These are phyloP conservation scores for Leptobrachium ailaonicum DNA, from an alignment of 2,113 vertebrate genomes.

Conservation along the genomic window DNA sequence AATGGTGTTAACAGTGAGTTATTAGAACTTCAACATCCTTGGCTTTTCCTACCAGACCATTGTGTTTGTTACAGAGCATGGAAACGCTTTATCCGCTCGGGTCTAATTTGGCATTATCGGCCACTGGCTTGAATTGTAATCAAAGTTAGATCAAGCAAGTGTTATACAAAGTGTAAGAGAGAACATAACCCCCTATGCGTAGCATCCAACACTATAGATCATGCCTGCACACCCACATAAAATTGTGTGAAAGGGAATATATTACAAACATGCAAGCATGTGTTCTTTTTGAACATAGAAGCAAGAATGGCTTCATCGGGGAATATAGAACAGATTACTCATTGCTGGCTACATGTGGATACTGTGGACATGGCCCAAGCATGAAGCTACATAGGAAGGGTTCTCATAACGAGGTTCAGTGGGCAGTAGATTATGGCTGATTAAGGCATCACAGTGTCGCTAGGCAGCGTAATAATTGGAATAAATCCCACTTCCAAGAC, in stretches of 20 bases:
- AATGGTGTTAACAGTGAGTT: neutral
- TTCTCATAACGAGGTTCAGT: too few relatives aligned
- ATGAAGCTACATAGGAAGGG: neutral
- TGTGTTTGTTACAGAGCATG: constrained; percentile 7
- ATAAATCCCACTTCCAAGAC: neutral
- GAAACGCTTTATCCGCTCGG: constrained; percentile 12
- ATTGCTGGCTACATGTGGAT: neutral
- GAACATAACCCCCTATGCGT: neutral
- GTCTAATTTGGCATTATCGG: constrained; percentile 3
- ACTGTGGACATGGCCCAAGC: constrained; percentile 4
- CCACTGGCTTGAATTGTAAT: constrained; percentile 1
- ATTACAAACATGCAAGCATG: neutral
- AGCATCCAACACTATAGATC: neutral
- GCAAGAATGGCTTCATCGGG: neutral
- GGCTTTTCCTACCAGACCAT: neutral
- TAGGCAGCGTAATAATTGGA: neutral
- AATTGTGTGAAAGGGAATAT: constrained; percentile 1
- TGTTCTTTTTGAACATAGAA: constrained; percentile 30
- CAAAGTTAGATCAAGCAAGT: neutral
- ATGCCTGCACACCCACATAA: constrained; percentile 1
- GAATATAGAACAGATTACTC: constrained; percentile 24
- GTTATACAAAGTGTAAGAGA: neutral
- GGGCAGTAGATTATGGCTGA: too few relatives aligned
- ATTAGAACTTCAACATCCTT: neutral
- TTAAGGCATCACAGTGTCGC: too few relatives aligned